Percentiles rank a stretch among this genome's conserved stretches.
Evolutionary conservation across 2,888 invertebrate genomes (phyloP).

Genomic region (Synanthedon formicaeformis): DNA sequence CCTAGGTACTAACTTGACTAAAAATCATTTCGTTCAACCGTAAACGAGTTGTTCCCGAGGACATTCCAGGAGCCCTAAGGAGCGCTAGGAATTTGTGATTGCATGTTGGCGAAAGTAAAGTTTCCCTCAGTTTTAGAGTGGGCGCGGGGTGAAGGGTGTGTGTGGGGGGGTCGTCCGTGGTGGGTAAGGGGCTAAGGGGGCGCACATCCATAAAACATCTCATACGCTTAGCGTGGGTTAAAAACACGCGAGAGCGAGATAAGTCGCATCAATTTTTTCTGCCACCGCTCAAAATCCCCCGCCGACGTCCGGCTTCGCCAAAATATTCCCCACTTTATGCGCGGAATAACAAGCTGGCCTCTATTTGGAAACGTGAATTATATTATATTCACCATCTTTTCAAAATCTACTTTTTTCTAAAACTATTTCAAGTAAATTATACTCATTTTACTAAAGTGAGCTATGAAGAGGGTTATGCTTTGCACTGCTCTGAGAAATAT

Average conservation of each 20-base stretch:
- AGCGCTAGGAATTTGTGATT: slow-evolving; percentile 23
- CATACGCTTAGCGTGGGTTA: slow-evolving; percentile 31
- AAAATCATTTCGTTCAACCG: no score
- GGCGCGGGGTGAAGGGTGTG: background rate
- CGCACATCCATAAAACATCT: slow-evolving; percentile 50
- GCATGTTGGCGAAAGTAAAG: slow-evolving; percentile 42
- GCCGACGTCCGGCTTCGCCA: slow-evolving; percentile 43
- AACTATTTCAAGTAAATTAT: no score
- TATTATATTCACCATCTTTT: background rate
- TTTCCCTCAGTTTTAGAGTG: slow-evolving; percentile 15
- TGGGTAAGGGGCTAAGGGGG: slow-evolving; percentile 4
- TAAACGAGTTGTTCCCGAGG: no score
- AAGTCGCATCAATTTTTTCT: slow-evolving; percentile 64
- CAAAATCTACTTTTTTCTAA: no score
- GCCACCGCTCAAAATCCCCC: slow-evolving; percentile 52
- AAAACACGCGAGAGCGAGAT: slow-evolving; percentile 43
- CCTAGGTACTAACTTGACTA: no score
- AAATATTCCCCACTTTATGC: slow-evolving; percentile 62
- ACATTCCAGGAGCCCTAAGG: slow-evolving; percentile 7
- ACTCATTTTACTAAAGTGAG: no score
- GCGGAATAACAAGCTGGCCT: slow-evolving; percentile 43
- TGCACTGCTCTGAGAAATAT: no score
- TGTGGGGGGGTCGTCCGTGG: slow-evolving; percentile 4
- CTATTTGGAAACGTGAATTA: background rate
- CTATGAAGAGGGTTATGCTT: no score